A percentile compares a stretch with the other conserved stretches of the same genome.
Evolutionary conservation across 2,113 vertebrate species (phyloP).

Genomic region (Larimichthys crocea): DNA sequence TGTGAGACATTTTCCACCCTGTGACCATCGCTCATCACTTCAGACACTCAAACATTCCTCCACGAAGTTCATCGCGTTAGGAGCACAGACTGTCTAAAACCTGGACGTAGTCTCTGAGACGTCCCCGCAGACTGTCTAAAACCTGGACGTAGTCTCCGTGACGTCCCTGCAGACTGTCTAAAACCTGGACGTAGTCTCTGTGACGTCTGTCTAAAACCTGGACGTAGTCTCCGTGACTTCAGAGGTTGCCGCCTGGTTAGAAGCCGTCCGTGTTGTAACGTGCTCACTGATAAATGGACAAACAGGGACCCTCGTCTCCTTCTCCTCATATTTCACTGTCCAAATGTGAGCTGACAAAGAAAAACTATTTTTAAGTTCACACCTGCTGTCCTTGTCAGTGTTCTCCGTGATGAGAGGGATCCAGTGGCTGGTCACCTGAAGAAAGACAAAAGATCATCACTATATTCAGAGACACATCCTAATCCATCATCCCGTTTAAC

Average conservation of each 20-base stretch:
- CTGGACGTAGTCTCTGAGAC: no score
- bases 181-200: no score
- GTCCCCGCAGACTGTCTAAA: no score
- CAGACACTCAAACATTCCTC: background rate
- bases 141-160: no score
- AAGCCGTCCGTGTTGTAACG: background rate
- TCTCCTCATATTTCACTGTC: background rate
- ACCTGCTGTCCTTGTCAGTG: slow-evolving; percentile 99
- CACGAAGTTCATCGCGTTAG: no score
- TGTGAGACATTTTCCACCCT: background rate
- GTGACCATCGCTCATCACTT: slow-evolving; percentile 9
- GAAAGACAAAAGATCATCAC: background rate
- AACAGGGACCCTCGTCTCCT: background rate
- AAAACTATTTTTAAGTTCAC: slow-evolving; percentile 26
- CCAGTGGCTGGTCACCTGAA: slow-evolving; percentile 96
- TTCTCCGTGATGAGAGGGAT: slow-evolving; percentile 98
- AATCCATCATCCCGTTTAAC: background rate
- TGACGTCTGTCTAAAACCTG: no score
- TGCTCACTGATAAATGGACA: background rate
- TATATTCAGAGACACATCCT: no score
- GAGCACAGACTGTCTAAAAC: no score
- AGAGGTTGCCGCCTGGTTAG: background rate
- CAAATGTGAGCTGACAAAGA: background rate
- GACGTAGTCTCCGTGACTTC: background rate
- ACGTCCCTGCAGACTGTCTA: no score